Evolutionary conservation across 2,113 vertebrate genomes (phyloP).

Genomic region (Cyanoderma ruficeps): DNA sequence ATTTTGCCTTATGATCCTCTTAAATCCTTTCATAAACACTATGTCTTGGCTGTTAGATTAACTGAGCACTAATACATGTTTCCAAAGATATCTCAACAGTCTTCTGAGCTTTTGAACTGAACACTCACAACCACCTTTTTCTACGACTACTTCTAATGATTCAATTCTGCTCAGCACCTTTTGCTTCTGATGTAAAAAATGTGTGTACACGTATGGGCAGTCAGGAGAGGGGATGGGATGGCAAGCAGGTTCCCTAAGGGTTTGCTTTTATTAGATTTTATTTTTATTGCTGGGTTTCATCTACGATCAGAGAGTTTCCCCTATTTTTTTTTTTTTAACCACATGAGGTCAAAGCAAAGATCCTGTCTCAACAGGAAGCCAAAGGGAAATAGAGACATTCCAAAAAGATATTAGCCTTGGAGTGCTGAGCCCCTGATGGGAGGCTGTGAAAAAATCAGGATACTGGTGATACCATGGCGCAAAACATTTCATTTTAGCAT

Average conservation of each 20-base stretch:
- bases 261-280: constrained; percentile 17
- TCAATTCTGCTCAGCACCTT: constrained; percentile 1
- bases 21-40: background rate
- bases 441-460: background rate
- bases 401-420: background rate
- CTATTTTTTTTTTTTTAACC: background rate
- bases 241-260: background rate
- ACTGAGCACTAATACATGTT: background rate
- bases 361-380: constrained; percentile 12
- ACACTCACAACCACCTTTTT: background rate
- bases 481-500: background rate
- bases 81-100: background rate
- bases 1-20: background rate
- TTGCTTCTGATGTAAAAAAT: constrained; percentile 8
- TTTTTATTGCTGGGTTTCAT: constrained; percentile 44
- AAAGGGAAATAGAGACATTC: constrained; percentile 23
- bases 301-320: background rate
- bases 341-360: constrained; percentile 9
- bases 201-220: background rate
- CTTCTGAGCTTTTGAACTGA: background rate
- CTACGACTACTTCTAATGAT: background rate
- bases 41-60: background rate
- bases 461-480: background rate
- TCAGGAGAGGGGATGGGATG: background rate
- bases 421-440: background rate